Evolutionary conservation across 2,888 invertebrate genomes (phyloP).

Genomic region (Dioctria linearis): DNA sequence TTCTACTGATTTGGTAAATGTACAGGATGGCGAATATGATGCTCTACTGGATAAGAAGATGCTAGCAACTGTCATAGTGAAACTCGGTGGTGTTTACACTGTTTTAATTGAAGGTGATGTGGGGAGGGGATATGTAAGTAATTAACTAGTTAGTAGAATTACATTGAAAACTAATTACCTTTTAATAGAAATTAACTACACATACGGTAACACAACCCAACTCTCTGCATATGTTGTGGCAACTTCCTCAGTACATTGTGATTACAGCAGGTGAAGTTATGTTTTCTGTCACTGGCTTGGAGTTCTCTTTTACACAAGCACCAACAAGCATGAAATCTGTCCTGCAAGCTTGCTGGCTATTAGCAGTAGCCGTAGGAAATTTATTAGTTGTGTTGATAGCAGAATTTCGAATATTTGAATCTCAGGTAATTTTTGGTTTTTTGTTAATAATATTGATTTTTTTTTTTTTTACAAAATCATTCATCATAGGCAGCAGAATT

Average conservation of each 20-base stretch:
- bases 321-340: conserved; percentile 95
- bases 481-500: conserved; percentile 85
- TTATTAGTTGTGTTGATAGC: conserved; percentile 85
- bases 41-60: conserved; percentile 68
- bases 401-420: conserved; percentile 65
- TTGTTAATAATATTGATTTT: neutral
- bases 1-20: conserved; percentile 51
- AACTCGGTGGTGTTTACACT: conserved; percentile 79
- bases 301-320: conserved; percentile 96
- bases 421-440: conserved; percentile 62
- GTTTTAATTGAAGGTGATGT: conserved; percentile 71
- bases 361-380: conserved; percentile 95
- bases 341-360: conserved; percentile 90
- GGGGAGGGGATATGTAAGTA: conserved; percentile 69
- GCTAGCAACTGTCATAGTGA: conserved; percentile 69
- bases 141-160: neutral
- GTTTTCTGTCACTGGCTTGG: conserved; percentile 95
- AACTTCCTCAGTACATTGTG: conserved; percentile 92
- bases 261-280: conserved; percentile 96
- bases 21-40: conserved; percentile 68
- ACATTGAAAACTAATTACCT: neutral
- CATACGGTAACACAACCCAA: conserved; percentile 76
- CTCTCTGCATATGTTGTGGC: conserved; percentile 81
- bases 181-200: conserved; percentile 53
- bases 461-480: neutral